phyloP scores from a whole-genome alignment of 2,888 invertebrate species.

The Caenorhabditis afra region DNA sequence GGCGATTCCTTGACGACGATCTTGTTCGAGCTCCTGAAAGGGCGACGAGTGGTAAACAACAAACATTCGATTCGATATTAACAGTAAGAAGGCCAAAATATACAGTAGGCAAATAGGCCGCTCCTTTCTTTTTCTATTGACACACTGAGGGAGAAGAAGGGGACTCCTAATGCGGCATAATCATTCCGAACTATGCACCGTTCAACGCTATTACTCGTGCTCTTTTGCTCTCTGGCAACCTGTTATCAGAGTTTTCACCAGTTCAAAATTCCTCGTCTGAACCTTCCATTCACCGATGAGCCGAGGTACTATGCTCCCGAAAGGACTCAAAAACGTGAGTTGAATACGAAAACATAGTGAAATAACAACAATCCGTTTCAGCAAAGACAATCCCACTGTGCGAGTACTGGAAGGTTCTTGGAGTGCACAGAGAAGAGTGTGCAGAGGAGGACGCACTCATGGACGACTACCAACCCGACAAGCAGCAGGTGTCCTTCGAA shows the following conservation, averaged over 20 bases:
- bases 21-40: slow-evolving; percentile 87
- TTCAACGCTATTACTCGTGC: background rate
- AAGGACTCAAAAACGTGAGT: slow-evolving; percentile 19
- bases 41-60: slow-evolving; percentile 1
- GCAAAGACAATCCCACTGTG: slow-evolving; percentile 49
- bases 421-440: slow-evolving; percentile 53
- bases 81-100: slow-evolving; percentile 82
- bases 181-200: slow-evolving; percentile 33
- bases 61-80: slow-evolving; percentile 5
- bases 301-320: slow-evolving; percentile 44
- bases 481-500: slow-evolving; percentile 37
- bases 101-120: slow-evolving; percentile 29
- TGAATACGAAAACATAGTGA: background rate
- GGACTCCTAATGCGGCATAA: slow-evolving; percentile 2
- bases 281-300: slow-evolving; percentile 55
- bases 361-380: background rate
- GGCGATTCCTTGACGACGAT: slow-evolving; percentile 69
- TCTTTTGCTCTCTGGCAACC: slow-evolving; percentile 26
- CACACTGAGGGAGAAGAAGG: slow-evolving; percentile 9
- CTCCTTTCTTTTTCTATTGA: slow-evolving; percentile 26
- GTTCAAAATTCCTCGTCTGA: slow-evolving; percentile 37
- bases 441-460: slow-evolving; percentile 19
- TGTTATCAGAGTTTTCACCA: slow-evolving; percentile 25
- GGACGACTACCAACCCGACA: slow-evolving; percentile 46
- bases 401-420: slow-evolving; percentile 56